Evolutionary conservation across 2,888 invertebrate genomes (phyloP), one percentile per base, ranked within the genome.

Genomic region (Mythimna albipuncta): DNA sequence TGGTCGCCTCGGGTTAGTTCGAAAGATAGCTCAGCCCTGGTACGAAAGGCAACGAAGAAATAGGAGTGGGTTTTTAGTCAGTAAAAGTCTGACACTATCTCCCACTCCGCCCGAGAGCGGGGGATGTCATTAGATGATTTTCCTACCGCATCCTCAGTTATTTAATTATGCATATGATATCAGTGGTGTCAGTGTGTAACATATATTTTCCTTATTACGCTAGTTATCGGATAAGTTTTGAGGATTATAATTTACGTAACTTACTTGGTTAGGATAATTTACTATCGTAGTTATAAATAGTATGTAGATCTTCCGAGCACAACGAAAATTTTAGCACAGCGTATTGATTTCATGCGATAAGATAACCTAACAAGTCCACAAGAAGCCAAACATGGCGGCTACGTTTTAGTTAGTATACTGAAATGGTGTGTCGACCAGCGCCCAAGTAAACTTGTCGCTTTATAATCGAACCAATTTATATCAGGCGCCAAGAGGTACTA

Each of bases 391-490:
- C 86, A 88, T 80, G 87, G 89, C 69, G 70, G 72, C 78, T 82
- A 73, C 70, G 77, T 84, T 85, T 80, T 78, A 89, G 86, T 86
- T 87, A 85, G 86, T 88, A 82, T 81, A 85, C 86, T 81, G 84
- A 85, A 89, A 89, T 86, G 84, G 83, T 79, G 85, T 84, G 83
- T 87, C 83, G 82, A 85, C 83, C 82, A 84, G 79, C 78, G 86
- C 75, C 84, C 84, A 84, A 88, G 84, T 90, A 91, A 90, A 90
- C 89, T 91, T 91, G 92, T 91, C 89, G 86, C 87, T 88, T 89
- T 91, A 90, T 91, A 91, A 92, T 90, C 88, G 88, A 89, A 90
- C 86, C 89, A 90, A 91, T 90, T 91, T 91, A 91, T 91, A 90
- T 88, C 86, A 85, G 87, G 89, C 87, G 87, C 88, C 87, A 82